phyloP scores from a whole-genome alignment of 2,797 vertebrate species.

The Crocidura indochinensis region DNA sequence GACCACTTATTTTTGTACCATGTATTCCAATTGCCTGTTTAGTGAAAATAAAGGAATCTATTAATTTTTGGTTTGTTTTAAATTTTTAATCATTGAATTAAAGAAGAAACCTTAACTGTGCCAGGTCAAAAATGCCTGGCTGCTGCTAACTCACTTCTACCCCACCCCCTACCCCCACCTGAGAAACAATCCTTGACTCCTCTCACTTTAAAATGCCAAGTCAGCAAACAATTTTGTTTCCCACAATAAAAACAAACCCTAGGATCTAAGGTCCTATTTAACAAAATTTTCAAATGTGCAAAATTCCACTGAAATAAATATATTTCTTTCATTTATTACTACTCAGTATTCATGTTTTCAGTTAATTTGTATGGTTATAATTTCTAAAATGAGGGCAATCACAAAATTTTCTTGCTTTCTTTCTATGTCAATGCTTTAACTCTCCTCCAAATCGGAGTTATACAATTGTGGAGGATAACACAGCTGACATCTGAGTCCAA shows the following conservation, averaged over 20 bases:
- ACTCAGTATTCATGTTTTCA: conserved; percentile 68
- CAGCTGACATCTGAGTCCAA: conserved; percentile 81
- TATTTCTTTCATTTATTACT: conserved; percentile 71
- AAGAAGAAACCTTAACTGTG: conserved; percentile 72
- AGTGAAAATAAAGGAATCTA: conserved; percentile 88
- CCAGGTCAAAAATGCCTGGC: conserved; percentile 63
- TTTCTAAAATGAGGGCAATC: conserved; percentile 75
- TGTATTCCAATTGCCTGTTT: conserved; percentile 90
- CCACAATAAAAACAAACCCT: conserved; percentile 77
- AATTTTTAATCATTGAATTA: conserved; percentile 85
- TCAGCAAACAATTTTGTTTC: conserved; percentile 60
- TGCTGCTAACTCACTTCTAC: conserved; percentile 46
- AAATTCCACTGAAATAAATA: conserved; percentile 80
- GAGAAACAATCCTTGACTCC: conserved; percentile 61
- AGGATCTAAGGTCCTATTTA: conserved; percentile 66
- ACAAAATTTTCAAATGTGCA: conserved; percentile 79
- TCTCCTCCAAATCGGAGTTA: conserved; percentile 57
- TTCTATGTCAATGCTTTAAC: conserved; percentile 74
- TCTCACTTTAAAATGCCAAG: conserved; percentile 70
- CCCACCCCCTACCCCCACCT: background rate
- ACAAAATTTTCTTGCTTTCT: conserved; percentile 67
- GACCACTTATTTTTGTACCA: conserved; percentile 87
- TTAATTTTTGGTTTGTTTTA: conserved; percentile 88
- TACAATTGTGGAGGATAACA: conserved; percentile 76
- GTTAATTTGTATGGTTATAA: conserved; percentile 71